phyloP scores from a whole-genome alignment of 2,797 vertebrate species.

The Ctenopoma multispine region DNA sequence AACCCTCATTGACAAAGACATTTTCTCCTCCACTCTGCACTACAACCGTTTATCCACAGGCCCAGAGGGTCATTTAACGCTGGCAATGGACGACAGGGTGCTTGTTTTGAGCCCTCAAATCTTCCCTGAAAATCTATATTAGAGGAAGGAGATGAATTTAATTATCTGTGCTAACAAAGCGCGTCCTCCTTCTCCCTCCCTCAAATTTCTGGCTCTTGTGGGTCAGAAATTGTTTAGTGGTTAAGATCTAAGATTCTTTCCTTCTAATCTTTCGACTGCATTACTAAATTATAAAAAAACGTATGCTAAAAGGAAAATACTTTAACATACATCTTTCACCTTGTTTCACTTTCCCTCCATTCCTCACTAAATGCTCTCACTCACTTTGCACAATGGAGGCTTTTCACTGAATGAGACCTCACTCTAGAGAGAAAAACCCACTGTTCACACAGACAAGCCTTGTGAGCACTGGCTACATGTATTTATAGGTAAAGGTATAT shows the following conservation, averaged over 20 bases:
- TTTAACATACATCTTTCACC: constrained; percentile 4
- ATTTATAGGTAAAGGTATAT: neutral
- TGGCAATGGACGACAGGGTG: constrained; percentile 29
- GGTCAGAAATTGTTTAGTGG: constrained; percentile 39
- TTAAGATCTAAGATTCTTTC: constrained; percentile 31
- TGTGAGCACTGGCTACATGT: neutral
- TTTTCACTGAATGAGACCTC: constrained; percentile 62
- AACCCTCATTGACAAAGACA: constrained; percentile 65
- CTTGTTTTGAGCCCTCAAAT: constrained; percentile 59
- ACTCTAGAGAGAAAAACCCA: constrained; percentile 53
- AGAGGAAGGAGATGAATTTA: constrained; percentile 54
- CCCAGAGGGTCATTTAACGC: constrained; percentile 37
- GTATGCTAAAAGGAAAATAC: neutral
- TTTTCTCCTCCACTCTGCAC: constrained; percentile 54
- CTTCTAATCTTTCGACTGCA: neutral
- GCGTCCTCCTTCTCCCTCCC: constrained; percentile 18
- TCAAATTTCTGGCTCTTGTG: constrained; percentile 36
- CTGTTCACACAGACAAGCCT: constrained; percentile 55
- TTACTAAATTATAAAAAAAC: neutral
- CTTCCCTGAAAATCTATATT: constrained; percentile 60
- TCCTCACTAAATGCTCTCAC: constrained; percentile 33
- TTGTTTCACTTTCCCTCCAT: constrained; percentile 19
- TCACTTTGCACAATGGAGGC: constrained; percentile 61
- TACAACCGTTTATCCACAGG: constrained; percentile 47
- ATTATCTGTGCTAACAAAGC: constrained; percentile 63